Evolutionary conservation across 2,113 vertebrate species (phyloP).

Genomic region (Perognathus longimembris): DNA sequence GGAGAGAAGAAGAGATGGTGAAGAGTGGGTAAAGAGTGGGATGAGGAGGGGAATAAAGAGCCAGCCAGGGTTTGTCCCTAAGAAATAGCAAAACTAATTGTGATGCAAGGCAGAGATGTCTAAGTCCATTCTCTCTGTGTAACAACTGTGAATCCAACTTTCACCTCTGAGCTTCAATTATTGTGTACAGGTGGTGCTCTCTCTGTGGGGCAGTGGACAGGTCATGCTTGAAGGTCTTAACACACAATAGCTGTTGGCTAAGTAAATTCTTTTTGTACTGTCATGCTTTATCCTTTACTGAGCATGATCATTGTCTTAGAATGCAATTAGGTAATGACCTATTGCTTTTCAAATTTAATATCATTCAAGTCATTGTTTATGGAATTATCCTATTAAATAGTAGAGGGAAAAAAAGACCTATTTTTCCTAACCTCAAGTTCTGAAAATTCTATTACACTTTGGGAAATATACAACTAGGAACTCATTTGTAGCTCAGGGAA

Average conservation of each 20-base stretch:
- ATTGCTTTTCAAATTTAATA: slow-evolving; percentile 33
- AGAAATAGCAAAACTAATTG: background rate
- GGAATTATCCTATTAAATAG: background rate
- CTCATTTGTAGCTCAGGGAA: background rate
- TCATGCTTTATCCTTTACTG: background rate
- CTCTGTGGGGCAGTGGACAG: background rate
- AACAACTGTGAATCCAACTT: background rate
- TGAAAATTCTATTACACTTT: background rate
- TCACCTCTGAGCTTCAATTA: background rate
- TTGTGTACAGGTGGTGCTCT: background rate
- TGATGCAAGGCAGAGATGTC: background rate
- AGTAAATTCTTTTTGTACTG: background rate
- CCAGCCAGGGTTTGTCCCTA: background rate
- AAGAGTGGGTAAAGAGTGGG: background rate
- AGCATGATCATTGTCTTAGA: background rate
- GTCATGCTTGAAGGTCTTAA: background rate
- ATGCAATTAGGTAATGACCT: slow-evolving; percentile 3
- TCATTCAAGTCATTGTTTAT: slow-evolving; percentile 47
- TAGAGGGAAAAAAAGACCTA: background rate
- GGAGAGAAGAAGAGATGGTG: background rate
- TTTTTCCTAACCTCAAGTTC: background rate
- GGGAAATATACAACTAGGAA: background rate
- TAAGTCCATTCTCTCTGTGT: background rate
- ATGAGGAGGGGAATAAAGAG: background rate
- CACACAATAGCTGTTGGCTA: background rate